phyloP scores from a whole-genome alignment of 2,888 invertebrate genomes.

The Cerastis rubricosa region DNA sequence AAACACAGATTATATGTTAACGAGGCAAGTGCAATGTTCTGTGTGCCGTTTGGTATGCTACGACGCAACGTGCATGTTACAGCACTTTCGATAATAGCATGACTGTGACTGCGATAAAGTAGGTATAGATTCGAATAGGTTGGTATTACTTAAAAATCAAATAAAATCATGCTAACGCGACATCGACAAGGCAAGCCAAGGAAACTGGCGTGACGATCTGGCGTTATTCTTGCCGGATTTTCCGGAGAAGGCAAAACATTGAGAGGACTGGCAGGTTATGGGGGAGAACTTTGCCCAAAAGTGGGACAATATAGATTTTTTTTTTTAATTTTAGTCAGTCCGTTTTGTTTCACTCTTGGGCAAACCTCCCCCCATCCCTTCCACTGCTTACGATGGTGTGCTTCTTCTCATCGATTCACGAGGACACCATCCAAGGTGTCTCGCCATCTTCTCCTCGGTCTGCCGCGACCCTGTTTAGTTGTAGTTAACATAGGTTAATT shows the following conservation, averaged over 20 bases:
- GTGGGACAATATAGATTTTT: not conserved
- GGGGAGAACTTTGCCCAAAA: not conserved
- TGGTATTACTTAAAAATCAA: not conserved
- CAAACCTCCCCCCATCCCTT: too few relatives aligned
- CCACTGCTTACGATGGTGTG: too few relatives aligned
- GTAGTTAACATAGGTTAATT: not conserved
- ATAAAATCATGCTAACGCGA: not conserved
- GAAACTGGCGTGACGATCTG: not conserved
- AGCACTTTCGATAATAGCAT: slow-evolving; percentile 69
- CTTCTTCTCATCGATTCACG: too few relatives aligned
- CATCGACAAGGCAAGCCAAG: not conserved
- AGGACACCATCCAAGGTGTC: too few relatives aligned
- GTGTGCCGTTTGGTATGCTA: slow-evolving; percentile 7
- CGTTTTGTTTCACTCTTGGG: too few relatives aligned
- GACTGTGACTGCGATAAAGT: slow-evolving; percentile 27
- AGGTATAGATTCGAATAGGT: not conserved
- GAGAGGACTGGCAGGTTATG: not conserved
- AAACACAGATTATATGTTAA: slow-evolving; percentile 48
- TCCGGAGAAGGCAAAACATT: not conserved
- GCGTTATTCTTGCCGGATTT: not conserved
- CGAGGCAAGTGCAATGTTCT: slow-evolving; percentile 35
- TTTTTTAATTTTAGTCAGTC: too few relatives aligned
- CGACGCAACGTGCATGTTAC: slow-evolving; percentile 24
- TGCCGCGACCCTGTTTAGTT: too few relatives aligned
- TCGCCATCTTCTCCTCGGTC: too few relatives aligned